Evolutionary conservation across 2,113 vertebrate genomes (phyloP), one percentile per base, ranked within the genome.

Genomic region (Leptobrachium leishanense): DNA sequence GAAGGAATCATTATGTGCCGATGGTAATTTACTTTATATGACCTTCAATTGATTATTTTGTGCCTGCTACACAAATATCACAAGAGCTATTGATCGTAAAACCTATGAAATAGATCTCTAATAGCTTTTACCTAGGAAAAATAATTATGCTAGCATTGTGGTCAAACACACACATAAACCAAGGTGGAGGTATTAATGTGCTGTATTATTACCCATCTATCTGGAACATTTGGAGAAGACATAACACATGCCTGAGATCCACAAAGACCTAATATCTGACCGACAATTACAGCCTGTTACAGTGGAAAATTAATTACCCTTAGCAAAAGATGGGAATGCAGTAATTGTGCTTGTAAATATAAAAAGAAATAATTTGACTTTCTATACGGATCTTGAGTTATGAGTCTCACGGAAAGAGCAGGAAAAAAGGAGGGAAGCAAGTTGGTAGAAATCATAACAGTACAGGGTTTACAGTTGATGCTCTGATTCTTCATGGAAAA

Each of bases 11-110:
- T 94, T 94, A 93, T 89, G 88, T 87, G 87, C 92, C 89, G 90
- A 92, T 90, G 92, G 91, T 95, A 95, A 95, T 95, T 95, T 96
- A 94, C 92, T 95, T 94, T 94, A 91, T 93, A 89, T 92, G 94
- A 95, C 94, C 95, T 93, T 87, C 89, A 92, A 95, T 96, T 92
- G 95, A 95, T 95, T 95, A 94, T 92, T 90, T 91, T 86, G 90
- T 85, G 93, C 88, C 92, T 92, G 92, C 90, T 94, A 94, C 93
- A 95, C 93, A 95, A 95, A 95, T 95, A 95, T 95, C 92, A 95
- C 92, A 93, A 87, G 90, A 93, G 92, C 90, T 95, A 95, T 95
- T 94, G 94, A 95, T 95, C 90, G 89, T 90, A 92, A 94, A 94
- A 94, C 92, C 91, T 92, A 90, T 91, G 91, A 94, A 93, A 94